Conservation (phyloP, 2,113 vertebrate genomes). For the Nothoprocta perdicaria region DNA sequence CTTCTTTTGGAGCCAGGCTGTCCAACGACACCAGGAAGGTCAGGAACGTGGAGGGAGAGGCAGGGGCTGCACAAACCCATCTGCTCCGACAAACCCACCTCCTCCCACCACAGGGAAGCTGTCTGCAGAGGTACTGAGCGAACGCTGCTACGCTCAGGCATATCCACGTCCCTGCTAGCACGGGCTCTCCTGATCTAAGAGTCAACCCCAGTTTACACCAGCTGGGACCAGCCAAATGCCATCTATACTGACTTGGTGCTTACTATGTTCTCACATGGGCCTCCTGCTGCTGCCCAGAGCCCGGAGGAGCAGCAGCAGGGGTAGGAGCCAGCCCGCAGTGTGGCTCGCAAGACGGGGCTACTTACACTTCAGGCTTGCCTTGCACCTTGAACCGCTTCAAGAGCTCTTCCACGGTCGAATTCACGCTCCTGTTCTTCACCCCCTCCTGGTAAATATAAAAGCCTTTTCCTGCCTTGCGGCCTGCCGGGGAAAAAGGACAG, state of each 20-base stretch:
- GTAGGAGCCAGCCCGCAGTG: background rate
- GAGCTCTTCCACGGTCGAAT: constrained; percentile 85
- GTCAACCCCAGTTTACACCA: accelerated
- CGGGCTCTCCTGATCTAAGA: background rate
- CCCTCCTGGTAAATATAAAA: constrained; percentile 92
- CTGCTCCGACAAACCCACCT: background rate
- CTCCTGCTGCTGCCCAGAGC: background rate
- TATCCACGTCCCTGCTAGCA: no score
- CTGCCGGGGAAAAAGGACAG: constrained; percentile 55
- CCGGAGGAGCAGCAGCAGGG: background rate
- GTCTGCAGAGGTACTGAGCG: background rate
- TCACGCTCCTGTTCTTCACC: constrained; percentile 83
- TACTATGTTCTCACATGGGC: background rate
- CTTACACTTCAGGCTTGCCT: constrained; percentile 88
- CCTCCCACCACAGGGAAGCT: background rate
- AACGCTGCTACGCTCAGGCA: background rate
- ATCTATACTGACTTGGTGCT: accelerated
- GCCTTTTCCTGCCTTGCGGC: constrained; percentile 95
- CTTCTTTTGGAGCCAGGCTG: background rate
- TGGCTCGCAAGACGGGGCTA: background rate
- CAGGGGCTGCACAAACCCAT: background rate
- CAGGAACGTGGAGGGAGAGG: background rate
- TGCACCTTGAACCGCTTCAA: constrained; percentile 82
- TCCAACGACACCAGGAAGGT: accelerated
- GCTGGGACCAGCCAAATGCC: background rate